Conservation (phyloP, 2,113 vertebrate genomes). For the Phasianus colchicus region DNA sequence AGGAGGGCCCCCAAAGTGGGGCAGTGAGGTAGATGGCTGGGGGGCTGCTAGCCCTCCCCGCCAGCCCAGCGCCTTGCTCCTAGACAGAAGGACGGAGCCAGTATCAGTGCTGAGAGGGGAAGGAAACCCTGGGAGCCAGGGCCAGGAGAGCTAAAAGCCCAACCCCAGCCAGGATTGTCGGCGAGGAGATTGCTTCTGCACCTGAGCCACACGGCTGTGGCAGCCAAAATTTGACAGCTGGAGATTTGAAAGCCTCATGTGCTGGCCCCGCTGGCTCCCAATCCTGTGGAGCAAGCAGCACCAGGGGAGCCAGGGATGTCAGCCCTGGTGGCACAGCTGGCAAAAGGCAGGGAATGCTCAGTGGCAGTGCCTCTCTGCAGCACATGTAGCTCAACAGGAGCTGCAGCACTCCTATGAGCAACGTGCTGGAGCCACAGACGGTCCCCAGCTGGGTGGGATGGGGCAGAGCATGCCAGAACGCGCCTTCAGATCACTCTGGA, state of each 20-base stretch:
- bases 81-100: neutral
- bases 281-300: neutral
- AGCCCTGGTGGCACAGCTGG: neutral
- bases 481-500: neutral
- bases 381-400: neutral
- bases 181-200: conserved; percentile 12
- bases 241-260: neutral
- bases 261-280: rapidly evolving
- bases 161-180: rapidly evolving
- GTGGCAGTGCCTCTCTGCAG: neutral
- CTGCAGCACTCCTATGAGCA: neutral
- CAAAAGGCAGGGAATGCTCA: neutral
- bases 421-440: neutral
- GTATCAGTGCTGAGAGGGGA: neutral
- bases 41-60: neutral
- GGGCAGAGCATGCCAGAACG: neutral
- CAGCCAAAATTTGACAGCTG: conserved; percentile 32
- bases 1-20: no score
- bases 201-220: neutral
- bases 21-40: neutral
- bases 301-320: rapidly evolving
- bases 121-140: neutral
- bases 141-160: neutral
- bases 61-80: neutral
- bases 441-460: neutral